Conservation (phyloP, 2,888 invertebrate genomes). For the Mellilla xanthometata region DNA sequence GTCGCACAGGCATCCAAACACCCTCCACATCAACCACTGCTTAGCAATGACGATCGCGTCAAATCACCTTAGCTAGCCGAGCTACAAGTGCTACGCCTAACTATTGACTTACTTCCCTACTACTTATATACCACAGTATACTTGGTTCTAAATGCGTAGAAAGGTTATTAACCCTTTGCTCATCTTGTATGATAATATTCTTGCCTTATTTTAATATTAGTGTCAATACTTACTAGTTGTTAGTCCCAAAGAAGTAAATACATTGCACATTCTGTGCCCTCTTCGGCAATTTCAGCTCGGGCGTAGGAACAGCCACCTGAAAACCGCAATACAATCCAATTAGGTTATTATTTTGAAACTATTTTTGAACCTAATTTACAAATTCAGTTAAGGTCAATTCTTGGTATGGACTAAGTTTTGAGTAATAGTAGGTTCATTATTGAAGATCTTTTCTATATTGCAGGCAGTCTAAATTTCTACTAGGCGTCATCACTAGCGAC, state of each 20-base stretch:
- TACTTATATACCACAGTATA: too few relatives aligned
- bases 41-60: too few relatives aligned
- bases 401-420: too few relatives aligned
- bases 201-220: not conserved
- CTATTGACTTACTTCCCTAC: too few relatives aligned
- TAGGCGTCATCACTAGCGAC: conserved; percentile 35
- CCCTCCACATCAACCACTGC: too few relatives aligned
- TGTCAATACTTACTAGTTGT: conserved; percentile 92
- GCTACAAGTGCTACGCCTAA: too few relatives aligned
- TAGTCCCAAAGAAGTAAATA: conserved; percentile 97
- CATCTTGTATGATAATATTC: not conserved
- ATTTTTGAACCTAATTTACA: conserved; percentile 12
- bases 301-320: conserved; percentile 91
- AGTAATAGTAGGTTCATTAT: not conserved
- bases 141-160: too few relatives aligned
- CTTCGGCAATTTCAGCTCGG: conserved; percentile 88
- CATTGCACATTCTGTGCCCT: conserved; percentile 90
- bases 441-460: not conserved
- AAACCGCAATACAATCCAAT: conserved; percentile 51
- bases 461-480: conserved; percentile 19
- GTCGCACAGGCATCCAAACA: too few relatives aligned
- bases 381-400: too few relatives aligned
- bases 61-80: too few relatives aligned
- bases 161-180: too few relatives aligned
- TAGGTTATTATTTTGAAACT: conserved; percentile 39